These are phyloP conservation scores for Coregonus sp. DNA, from an alignment of 2,797 vertebrate genomes.

Conservation along the genomic window DNA sequence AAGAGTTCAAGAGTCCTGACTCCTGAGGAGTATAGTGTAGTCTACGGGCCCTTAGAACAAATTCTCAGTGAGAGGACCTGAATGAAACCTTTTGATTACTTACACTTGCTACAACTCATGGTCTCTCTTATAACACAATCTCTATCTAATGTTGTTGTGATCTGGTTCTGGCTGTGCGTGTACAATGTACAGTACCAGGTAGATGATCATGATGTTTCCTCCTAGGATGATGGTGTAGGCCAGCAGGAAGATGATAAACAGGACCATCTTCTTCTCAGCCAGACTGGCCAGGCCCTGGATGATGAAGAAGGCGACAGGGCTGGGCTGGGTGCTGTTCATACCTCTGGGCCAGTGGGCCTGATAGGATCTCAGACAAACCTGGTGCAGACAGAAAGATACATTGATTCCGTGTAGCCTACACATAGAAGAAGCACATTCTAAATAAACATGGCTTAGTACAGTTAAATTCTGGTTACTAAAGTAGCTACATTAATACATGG, in stretches of 20 bases:
- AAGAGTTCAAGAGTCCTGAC: neutral
- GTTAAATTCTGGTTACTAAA: neutral
- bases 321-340: slow-evolving; percentile 39
- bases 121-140: neutral
- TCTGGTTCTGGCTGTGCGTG: neutral
- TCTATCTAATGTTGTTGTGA: neutral
- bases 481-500: neutral
- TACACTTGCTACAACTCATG: neutral
- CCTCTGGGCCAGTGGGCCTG: neutral
- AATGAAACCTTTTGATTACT: neutral
- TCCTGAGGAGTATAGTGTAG: neutral
- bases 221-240: slow-evolving; percentile 51
- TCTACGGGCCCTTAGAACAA: neutral
- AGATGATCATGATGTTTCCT: slow-evolving; percentile 64
- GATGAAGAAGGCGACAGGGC: slow-evolving; percentile 47
- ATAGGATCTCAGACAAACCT: neutral
- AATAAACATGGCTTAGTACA: neutral
- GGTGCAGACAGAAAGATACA: neutral
- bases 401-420: neutral
- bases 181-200: slow-evolving; percentile 41
- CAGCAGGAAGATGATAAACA: slow-evolving; percentile 51
- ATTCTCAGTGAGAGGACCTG: no score
- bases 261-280: slow-evolving; percentile 27
- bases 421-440: neutral
- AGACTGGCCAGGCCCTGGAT: slow-evolving; percentile 53